Evolutionary conservation across 2,888 invertebrate species (phyloP), one percentile per base, ranked within the genome.

Genomic region (Himalopsyche kuldschensis): DNA sequence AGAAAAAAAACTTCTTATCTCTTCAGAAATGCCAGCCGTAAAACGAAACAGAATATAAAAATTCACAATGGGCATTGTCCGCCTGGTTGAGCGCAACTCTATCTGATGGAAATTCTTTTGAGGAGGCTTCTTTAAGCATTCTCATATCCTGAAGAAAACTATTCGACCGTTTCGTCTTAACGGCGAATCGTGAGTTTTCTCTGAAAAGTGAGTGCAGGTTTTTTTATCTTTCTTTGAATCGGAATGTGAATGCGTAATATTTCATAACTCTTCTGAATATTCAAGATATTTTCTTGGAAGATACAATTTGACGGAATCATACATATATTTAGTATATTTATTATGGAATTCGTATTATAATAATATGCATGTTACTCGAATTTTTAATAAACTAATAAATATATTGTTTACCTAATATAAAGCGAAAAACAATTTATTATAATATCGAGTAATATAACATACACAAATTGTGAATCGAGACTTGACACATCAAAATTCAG

Each of bases 51-150:
- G 84, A 85, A 84, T 84, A 85, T 85, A 85, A 85, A 85, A 85
- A 76, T 85, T 80, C 85, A 84, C 84, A 85, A 85, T 83, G 84
- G 85, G 83, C 85, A 84, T 85, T 85, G 85, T 85, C 85, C 85
- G 84, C 84, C 79, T 32, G 80, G 77, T 30, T 82, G 83, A 79
- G 80, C 81, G 77, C 78, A 79, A 75, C 83, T 78, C 78, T 80
- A 82, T 85, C 83, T 46, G 76, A 85, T 77, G 81, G 82, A 84
- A 84, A 84, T 84, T 82, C 84, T 79, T 80, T 79, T 80, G 84
- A 81, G 79, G 78, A 84, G 75, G 30, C 35, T 63, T 48, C 82
- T 76, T 48, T 63, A 75, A 82, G 81, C 75, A 75, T 78, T 77
- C 79, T 82, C 69, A 79, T 82, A 78, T 78, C 69, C 81, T 77